Conservation (phyloP, 2,888 invertebrate species). For the Tethea ocularis region DNA sequence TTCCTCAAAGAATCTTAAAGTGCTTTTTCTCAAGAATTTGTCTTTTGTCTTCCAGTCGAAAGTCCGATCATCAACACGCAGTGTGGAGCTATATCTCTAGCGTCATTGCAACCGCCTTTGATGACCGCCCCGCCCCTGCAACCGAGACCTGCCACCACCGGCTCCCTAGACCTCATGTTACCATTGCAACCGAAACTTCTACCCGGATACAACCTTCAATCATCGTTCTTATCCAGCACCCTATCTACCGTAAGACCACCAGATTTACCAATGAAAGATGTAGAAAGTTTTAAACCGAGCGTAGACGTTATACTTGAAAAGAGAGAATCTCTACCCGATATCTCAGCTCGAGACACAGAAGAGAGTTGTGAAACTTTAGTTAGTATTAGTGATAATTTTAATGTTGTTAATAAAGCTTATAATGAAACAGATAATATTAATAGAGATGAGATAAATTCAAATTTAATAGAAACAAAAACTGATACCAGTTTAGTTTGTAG, state of each 20-base stretch:
- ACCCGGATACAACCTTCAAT: slow-evolving; percentile 81
- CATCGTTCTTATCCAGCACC: slow-evolving; percentile 78
- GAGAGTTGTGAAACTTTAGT: slow-evolving; percentile 46
- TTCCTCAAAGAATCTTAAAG: not conserved
- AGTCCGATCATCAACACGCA: slow-evolving; percentile 78
- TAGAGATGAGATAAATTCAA: slow-evolving; percentile 75
- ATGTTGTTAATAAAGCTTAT: slow-evolving; percentile 37
- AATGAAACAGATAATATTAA: slow-evolving; percentile 46
- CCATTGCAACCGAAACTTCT: slow-evolving; percentile 89
- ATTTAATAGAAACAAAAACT: slow-evolving; percentile 60
- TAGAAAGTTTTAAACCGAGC: slow-evolving; percentile 57
- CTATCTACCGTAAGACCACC: slow-evolving; percentile 79
- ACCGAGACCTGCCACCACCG: slow-evolving; percentile 88
- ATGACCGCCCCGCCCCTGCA: slow-evolving; percentile 85
- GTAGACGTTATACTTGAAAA: slow-evolving; percentile 70
- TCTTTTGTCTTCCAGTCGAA: slow-evolving; percentile 80
- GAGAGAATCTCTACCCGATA: slow-evolving; percentile 47
- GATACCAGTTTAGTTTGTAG: slow-evolving; percentile 50
- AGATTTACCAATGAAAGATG: slow-evolving; percentile 51
- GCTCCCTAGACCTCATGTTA: slow-evolving; percentile 87
- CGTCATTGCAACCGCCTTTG: slow-evolving; percentile 80
- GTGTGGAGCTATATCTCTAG: slow-evolving; percentile 75
- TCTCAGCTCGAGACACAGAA: slow-evolving; percentile 53
- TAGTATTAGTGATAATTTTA: slow-evolving; percentile 50
- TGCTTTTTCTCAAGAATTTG: slow-evolving; percentile 17